Conservation (phyloP, 2,888 invertebrate species). For the Gastrophysa polygoni region DNA sequence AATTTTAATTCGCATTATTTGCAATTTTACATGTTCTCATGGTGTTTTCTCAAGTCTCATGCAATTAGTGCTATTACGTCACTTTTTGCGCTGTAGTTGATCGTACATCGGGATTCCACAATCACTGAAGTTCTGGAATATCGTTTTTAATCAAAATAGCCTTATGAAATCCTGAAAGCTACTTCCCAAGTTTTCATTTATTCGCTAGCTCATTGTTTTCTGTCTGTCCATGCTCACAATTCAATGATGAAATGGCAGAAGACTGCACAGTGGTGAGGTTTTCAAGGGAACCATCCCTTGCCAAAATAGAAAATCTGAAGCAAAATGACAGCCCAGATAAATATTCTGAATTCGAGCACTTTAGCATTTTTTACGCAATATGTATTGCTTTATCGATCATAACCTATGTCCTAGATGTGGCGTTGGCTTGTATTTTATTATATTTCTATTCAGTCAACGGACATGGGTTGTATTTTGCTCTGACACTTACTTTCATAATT, state of each 20-base stretch:
- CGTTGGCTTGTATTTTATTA: conserved; percentile 55
- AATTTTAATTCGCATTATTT: no score
- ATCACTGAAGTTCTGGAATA: no score
- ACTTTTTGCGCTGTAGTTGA: no score
- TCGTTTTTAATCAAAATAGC: no score
- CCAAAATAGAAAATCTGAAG: conserved; percentile 56
- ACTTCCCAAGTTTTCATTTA: no score
- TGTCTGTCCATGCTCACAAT: not conserved
- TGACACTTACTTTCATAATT: conserved; percentile 61
- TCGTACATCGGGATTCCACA: no score
- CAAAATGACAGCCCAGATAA: conserved; percentile 49
- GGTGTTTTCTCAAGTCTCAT: no score
- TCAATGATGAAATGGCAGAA: conserved; percentile 53
- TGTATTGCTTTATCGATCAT: conserved; percentile 58
- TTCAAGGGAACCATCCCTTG: conserved; percentile 55
- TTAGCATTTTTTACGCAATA: conserved; percentile 55
- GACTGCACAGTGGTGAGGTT: conserved; percentile 58
- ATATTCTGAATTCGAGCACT: conserved; percentile 50
- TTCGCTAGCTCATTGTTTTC: not conserved
- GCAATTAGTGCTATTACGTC: no score
- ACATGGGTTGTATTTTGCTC: conserved; percentile 58
- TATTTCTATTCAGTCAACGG: conserved; percentile 56
- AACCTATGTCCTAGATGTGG: conserved; percentile 58
- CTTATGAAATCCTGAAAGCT: no score
- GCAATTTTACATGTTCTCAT: no score